These are phyloP conservation scores for Lepilemur ruficaudatus DNA, from an alignment of 2,797 vertebrate genomes.

Conservation along the genomic window DNA sequence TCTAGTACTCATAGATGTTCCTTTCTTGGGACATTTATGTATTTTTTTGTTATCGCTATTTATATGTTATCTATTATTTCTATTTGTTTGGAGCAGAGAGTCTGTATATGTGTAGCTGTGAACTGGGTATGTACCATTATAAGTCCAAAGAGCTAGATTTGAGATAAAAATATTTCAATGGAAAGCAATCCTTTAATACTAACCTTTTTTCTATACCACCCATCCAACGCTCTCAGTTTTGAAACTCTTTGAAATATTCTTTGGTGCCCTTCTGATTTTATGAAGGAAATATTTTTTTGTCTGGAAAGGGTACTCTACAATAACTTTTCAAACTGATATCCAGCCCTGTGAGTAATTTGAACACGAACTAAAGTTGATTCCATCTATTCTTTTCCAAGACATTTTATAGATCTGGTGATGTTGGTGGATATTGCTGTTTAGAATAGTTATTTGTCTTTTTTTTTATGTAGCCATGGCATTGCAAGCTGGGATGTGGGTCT, in stretches of 20 bases:
- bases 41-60: neutral
- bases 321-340: neutral
- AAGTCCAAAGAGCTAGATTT: neutral
- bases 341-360: neutral
- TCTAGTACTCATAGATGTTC: neutral
- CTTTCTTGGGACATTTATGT: neutral
- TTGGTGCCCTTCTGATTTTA: neutral
- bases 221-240: neutral
- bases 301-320: neutral
- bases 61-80: neutral
- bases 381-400: neutral
- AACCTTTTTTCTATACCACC: neutral
- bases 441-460: neutral
- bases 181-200: neutral
- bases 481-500: neutral
- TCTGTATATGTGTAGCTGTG: neutral
- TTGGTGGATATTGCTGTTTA: neutral
- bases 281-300: neutral
- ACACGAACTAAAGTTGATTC: neutral
- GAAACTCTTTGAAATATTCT: neutral
- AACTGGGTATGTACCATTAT: neutral
- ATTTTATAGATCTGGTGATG: neutral
- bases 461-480: neutral
- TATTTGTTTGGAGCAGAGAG: neutral
- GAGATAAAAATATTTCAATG: slow-evolving; percentile 1